Evolutionary conservation across 2,888 invertebrate species (phyloP).

Genomic region (Nomada flava): DNA sequence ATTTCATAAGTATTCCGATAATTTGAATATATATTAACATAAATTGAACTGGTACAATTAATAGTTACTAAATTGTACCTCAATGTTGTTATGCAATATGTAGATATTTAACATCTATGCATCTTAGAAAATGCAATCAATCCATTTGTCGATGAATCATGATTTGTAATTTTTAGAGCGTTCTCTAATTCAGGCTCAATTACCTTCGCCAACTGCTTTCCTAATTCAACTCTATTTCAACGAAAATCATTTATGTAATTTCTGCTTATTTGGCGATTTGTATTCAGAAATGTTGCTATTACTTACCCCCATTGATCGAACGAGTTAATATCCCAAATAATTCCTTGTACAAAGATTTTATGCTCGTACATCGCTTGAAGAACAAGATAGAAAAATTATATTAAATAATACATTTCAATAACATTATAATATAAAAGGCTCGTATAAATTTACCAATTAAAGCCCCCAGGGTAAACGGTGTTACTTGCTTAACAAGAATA

Average conservation of each 20-base stretch:
- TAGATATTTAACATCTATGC: constrained; percentile 79
- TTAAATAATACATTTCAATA: constrained; percentile 9
- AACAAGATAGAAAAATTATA: constrained; percentile 13
- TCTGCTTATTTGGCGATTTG: neutral
- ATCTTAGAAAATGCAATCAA: constrained; percentile 97
- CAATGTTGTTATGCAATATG: constrained; percentile 1
- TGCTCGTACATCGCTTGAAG: constrained; percentile 97
- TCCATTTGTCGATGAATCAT: constrained; percentile 98
- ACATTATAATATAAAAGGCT: constrained; percentile 5
- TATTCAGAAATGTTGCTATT: neutral
- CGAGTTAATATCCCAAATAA: constrained; percentile 99
- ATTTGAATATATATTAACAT: neutral
- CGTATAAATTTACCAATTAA: constrained; percentile 90
- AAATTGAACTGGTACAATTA: constrained; percentile 4
- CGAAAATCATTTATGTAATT: constrained; percentile 27
- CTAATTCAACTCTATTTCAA: constrained; percentile 93
- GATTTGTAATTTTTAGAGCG: constrained; percentile 88
- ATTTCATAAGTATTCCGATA: constrained; percentile 2
- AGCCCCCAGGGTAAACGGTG: constrained; percentile 96
- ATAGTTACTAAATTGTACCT: constrained; percentile 17
- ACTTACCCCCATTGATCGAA: constrained; percentile 99
- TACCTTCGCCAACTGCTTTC: constrained; percentile 99
- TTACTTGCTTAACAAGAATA: constrained; percentile 95
- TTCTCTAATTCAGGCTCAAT: constrained; percentile 96
- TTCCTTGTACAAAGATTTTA: constrained; percentile 99